phyloP scores from a whole-genome alignment of 2,113 vertebrate genomes.

The Asarcornis scutulata region DNA sequence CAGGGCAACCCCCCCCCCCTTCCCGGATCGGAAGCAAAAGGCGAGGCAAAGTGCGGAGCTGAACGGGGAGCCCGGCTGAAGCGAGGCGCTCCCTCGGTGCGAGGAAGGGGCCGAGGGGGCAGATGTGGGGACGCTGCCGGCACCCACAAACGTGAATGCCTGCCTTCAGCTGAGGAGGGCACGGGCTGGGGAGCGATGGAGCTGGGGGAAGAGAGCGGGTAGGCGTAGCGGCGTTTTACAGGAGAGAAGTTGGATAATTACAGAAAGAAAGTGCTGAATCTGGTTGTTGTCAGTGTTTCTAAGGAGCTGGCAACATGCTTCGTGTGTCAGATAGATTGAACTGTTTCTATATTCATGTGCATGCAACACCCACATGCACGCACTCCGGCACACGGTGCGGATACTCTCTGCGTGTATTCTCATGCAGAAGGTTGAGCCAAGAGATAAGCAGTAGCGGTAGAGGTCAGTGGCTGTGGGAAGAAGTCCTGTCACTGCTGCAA shows the following conservation, averaged over 20 bases:
- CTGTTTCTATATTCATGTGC: neutral
- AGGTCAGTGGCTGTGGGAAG: conserved; percentile 65
- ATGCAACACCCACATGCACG: neutral
- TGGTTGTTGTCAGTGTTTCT: neutral
- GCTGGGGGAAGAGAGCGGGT: neutral
- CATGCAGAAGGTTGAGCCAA: conserved; percentile 35
- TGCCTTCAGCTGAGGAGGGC: neutral
- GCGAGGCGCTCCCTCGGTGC: neutral
- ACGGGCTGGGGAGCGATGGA: neutral
- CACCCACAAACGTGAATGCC: conserved; percentile 4
- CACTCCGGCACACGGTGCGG: neutral
- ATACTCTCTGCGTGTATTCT: neutral
- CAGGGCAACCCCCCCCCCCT: neutral
- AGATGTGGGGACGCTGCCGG: conserved; percentile 8
- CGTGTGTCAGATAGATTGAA: neutral
- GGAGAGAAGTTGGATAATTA: conserved; percentile 26
- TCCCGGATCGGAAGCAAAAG: conserved; percentile 18
- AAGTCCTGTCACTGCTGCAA: conserved; percentile 76
- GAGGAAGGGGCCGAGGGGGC: conserved; percentile 19
- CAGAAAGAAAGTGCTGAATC: neutral
- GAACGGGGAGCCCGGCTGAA: conserved; percentile 51
- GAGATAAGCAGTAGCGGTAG: conserved; percentile 34
- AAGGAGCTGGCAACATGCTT: neutral
- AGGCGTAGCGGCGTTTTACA: neutral
- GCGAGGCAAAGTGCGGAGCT: conserved; percentile 32